phyloP scores from a whole-genome alignment of 1,140 invertebrate species.

The Atta cephalotes region DNA sequence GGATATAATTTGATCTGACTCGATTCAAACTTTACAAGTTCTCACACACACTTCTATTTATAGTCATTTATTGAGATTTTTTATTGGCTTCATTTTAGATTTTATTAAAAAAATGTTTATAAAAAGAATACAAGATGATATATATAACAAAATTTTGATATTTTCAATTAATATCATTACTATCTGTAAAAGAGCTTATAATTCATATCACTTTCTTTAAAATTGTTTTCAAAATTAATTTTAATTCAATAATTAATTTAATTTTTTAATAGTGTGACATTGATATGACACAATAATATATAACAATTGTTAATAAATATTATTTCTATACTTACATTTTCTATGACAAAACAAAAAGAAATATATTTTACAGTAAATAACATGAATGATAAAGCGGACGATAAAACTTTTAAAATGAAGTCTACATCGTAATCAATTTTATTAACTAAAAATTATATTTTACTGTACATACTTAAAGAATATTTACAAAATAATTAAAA shows the following conservation, averaged over 20 bases:
- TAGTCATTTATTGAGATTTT: neutral
- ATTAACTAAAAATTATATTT: conserved; percentile 36
- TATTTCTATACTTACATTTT: conserved; percentile 38
- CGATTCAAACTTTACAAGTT: neutral
- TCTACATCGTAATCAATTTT: conserved; percentile 3
- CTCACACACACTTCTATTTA: neutral
- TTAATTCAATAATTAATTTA: too few species aligned
- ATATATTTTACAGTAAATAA: conserved; percentile 48
- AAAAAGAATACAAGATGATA: neutral
- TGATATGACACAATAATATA: neutral
- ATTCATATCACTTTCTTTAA: neutral
- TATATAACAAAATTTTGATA: neutral
- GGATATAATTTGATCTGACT: neutral
- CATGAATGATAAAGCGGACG: conserved; percentile 14
- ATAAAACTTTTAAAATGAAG: conserved; percentile 6
- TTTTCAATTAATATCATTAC: neutral
- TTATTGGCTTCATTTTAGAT: neutral
- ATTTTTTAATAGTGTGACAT: neutral
- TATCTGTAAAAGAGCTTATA: neutral
- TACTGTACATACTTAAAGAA: neutral
- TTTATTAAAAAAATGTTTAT: too few species aligned
- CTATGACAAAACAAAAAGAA: conserved; percentile 27
- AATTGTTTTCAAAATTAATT: too few species aligned
- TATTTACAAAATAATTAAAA: neutral
- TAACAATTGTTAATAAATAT: neutral